phyloP scores from a whole-genome alignment of 2,888 invertebrate genomes.

The Chalcosyrphus nemorum region DNA sequence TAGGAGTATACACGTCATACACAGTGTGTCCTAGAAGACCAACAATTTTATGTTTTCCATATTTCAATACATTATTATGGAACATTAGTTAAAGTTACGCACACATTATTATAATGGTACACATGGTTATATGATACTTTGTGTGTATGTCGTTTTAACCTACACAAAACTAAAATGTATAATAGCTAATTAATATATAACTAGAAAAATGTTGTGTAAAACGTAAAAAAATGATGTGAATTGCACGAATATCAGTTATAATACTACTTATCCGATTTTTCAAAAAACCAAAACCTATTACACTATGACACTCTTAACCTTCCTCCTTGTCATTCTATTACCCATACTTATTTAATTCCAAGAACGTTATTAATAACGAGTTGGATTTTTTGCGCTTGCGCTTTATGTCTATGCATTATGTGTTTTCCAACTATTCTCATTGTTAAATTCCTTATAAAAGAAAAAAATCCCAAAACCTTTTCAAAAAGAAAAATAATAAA shows the following conservation, averaged over 20 bases:
- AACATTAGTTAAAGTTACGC: constrained; percentile 54
- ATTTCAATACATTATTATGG: neutral
- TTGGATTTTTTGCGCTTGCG: neutral
- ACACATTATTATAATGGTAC: constrained; percentile 50
- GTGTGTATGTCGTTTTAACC: constrained; percentile 9
- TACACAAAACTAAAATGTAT: constrained; percentile 5
- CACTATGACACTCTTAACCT: neutral
- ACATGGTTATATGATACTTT: neutral
- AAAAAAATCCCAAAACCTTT: neutral
- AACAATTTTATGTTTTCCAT: constrained; percentile 9
- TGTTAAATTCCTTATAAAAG: constrained; percentile 18
- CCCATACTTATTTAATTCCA: neutral
- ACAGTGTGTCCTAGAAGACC: neutral
- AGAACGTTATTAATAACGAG: neutral
- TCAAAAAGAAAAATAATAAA: neutral
- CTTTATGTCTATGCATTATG: constrained; percentile 1
- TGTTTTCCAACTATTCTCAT: neutral
- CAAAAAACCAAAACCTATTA: neutral
- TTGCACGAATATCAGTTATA: constrained; percentile 37
- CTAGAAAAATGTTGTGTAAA: constrained; percentile 34
- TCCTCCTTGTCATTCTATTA: neutral
- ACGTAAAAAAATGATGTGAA: constrained; percentile 14
- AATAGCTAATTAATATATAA: constrained; percentile 14
- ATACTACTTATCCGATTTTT: constrained; percentile 13
- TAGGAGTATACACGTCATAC: constrained; percentile 24